Conservation (phyloP, 1,140 invertebrate genomes). For the Camponotus floridanus region DNA sequence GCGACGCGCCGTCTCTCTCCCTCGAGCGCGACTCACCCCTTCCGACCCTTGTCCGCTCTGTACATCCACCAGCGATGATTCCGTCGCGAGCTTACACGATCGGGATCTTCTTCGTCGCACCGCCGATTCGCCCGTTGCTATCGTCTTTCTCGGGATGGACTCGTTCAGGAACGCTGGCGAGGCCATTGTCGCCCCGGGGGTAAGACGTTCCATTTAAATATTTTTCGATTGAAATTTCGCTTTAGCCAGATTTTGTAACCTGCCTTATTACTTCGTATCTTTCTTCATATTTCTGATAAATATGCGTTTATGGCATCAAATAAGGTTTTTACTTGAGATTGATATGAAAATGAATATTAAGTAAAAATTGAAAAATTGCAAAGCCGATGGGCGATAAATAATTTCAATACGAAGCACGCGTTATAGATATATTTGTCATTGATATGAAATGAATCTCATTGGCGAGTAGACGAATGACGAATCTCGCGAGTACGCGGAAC, state of each 20-base stretch:
- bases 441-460: neutral
- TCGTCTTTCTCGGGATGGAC: constrained; percentile 64
- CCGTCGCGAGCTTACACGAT: constrained; percentile 75
- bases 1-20: constrained; percentile 55
- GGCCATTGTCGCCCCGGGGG: constrained; percentile 46
- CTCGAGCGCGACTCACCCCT: constrained; percentile 60
- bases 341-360: neutral
- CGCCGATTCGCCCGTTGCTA: constrained; percentile 69
- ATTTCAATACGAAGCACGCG: no score
- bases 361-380: neutral
- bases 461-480: neutral
- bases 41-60: constrained; percentile 55
- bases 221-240: neutral
- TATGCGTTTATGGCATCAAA: neutral
- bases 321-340: neutral
- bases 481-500: neutral
- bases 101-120: constrained; percentile 71
- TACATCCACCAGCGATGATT: constrained; percentile 69
- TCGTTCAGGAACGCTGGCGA: constrained; percentile 66
- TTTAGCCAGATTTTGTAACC: no score
- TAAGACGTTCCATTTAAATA: neutral
- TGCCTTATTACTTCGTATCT: no score
- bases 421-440: no score
- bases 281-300: neutral
- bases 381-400: no score